These are phyloP conservation scores for Crocallis elinguaria DNA, from an alignment of 2,888 invertebrate species.

Conservation along the genomic window DNA sequence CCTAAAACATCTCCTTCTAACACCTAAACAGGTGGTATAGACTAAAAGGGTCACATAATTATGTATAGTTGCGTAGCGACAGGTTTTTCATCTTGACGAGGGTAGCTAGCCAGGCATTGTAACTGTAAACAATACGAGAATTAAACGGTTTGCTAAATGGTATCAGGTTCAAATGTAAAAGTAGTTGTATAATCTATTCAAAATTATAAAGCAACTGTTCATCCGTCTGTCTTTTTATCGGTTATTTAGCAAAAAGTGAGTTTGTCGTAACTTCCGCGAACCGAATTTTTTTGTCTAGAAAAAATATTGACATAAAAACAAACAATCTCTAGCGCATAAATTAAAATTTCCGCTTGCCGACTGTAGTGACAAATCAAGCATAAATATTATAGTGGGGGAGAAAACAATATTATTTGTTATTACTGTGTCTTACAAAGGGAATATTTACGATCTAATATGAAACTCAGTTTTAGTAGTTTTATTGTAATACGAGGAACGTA, in stretches of 20 bases:
- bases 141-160: too few relatives aligned
- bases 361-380: conserved; percentile 74
- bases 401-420: conserved; percentile 58
- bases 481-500: too few relatives aligned
- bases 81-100: too few relatives aligned
- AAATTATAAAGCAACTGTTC: conserved; percentile 44
- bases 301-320: conserved; percentile 77
- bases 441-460: conserved; percentile 30
- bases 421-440: conserved; percentile 36
- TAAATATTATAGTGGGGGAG: conserved; percentile 71
- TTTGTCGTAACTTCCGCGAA: conserved; percentile 71
- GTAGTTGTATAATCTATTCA: conserved; percentile 32
- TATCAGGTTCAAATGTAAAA: conserved; percentile 22
- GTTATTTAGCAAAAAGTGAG: conserved; percentile 48
- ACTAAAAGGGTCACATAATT: too few relatives aligned
- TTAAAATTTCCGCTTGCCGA: conserved; percentile 81
- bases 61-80: too few relatives aligned
- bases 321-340: conserved; percentile 80
- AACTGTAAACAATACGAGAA: too few relatives aligned
- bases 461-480: background rate
- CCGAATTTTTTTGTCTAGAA: conserved; percentile 67
- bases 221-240: conserved; percentile 45
- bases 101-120: too few relatives aligned
- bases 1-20: too few relatives aligned
- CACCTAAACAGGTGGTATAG: too few relatives aligned